These are phyloP conservation scores for Neoitamus cyanurus DNA, from an alignment of 2,888 invertebrate genomes.

Conservation along the genomic window DNA sequence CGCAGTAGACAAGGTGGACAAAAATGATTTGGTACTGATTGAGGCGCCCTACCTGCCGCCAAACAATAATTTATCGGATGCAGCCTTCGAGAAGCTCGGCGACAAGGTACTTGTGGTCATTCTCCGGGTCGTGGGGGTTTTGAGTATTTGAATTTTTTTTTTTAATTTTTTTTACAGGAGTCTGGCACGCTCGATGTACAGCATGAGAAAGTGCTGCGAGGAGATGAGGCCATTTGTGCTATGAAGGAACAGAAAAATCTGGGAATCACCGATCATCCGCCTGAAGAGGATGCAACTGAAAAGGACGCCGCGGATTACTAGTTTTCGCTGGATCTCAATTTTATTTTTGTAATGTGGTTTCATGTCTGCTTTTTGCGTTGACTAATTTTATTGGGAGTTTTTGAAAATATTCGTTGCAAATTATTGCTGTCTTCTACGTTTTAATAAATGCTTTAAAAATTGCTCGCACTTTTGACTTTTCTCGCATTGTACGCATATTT, in stretches of 20 bases:
- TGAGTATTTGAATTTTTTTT: background rate
- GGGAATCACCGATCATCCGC: background rate
- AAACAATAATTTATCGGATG: constrained; percentile 62
- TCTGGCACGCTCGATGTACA: constrained; percentile 58
- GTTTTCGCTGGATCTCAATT: background rate
- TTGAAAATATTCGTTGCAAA: background rate
- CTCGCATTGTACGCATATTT: too few species aligned
- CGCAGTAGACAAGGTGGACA: constrained; percentile 59
- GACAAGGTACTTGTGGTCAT: constrained; percentile 59
- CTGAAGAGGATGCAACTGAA: background rate
- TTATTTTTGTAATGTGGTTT: background rate
- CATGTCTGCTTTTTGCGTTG: background rate
- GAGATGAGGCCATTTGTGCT: constrained; percentile 57
- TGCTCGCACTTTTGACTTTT: too few species aligned
- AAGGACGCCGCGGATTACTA: background rate
- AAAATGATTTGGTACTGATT: constrained; percentile 25
- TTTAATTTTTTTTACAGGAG: constrained; percentile 10
- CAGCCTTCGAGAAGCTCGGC: constrained; percentile 64
- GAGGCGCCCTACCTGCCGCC: constrained; percentile 27
- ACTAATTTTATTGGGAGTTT: background rate
- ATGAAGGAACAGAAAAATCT: background rate
- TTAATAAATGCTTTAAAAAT: background rate
- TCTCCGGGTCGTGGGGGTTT: constrained; percentile 51
- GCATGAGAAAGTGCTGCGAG: constrained; percentile 59
- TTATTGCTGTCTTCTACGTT: background rate